Evolutionary conservation across 2,888 invertebrate genomes (phyloP).

Genomic region (Mactromeris polynyma): DNA sequence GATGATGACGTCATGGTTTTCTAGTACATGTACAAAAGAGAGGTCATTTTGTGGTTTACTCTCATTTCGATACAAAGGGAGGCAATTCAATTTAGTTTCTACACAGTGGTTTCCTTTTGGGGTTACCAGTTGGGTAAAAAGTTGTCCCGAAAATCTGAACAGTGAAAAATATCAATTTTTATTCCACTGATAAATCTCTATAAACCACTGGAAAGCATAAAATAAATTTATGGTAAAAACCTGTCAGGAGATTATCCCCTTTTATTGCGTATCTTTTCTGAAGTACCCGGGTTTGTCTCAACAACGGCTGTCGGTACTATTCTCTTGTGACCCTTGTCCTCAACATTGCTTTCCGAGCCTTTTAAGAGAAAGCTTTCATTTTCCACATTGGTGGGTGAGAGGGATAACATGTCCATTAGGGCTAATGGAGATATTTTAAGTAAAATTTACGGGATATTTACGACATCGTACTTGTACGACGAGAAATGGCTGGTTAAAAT

Average conservation of each 20-base stretch:
- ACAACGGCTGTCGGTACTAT: not conserved
- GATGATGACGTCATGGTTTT: too few relatives aligned
- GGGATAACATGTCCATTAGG: not conserved
- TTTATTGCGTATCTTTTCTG: not conserved
- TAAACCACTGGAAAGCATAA: too few relatives aligned
- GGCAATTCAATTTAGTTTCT: too few relatives aligned
- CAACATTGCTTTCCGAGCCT: not conserved
- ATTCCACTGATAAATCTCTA: too few relatives aligned
- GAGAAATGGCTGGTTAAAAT: not conserved
- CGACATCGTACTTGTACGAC: not conserved
- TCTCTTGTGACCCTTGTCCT: not conserved
- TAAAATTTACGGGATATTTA: not conserved
- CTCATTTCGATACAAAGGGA: too few relatives aligned
- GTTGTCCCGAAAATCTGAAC: too few relatives aligned
- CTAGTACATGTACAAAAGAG: too few relatives aligned
- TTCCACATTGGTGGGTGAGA: not conserved
- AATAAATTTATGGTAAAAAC: not conserved
- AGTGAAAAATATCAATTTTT: too few relatives aligned
- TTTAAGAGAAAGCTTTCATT: not conserved
- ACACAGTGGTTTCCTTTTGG: too few relatives aligned
- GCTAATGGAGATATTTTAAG: not conserved
- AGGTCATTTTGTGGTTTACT: too few relatives aligned
- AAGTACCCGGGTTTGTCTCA: not conserved
- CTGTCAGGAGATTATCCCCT: not conserved
- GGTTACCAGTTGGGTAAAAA: too few relatives aligned